These are phyloP conservation scores for Typhlichthys subterraneus DNA, from an alignment of 2,797 vertebrate species.

Conservation along the genomic window DNA sequence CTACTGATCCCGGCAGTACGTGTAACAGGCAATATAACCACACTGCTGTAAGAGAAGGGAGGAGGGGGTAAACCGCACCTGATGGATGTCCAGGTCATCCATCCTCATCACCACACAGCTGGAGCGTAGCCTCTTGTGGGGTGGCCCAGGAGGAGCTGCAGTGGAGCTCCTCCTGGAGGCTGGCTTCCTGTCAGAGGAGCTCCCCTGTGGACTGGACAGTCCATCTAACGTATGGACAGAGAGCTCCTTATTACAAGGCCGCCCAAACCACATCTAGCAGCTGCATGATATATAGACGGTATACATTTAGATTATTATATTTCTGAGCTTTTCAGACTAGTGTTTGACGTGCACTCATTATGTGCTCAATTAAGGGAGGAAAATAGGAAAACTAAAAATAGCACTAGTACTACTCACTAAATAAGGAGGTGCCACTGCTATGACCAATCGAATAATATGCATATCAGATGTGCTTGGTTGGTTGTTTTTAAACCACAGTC, in stretches of 20 bases:
- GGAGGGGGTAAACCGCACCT: conserved; percentile 33
- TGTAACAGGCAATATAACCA: background rate
- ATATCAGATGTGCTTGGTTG: no score
- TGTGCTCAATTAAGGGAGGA: no score
- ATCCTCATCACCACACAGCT: conserved; percentile 90
- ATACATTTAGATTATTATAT: no score
- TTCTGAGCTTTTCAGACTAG: background rate
- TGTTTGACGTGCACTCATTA: no score
- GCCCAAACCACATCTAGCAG: background rate
- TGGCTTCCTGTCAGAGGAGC: conserved; percentile 64
- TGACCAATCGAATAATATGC: no score
- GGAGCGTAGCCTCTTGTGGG: conserved; percentile 88
- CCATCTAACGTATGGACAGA: conserved; percentile 60
- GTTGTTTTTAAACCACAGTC: no score
- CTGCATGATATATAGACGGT: no score
- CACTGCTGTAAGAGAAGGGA: conserved; percentile 10
- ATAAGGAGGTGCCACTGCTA: no score
- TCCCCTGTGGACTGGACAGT: conserved; percentile 70
- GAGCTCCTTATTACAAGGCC: background rate
- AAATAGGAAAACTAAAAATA: no score
- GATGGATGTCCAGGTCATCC: conserved; percentile 87
- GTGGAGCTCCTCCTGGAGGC: conserved; percentile 47
- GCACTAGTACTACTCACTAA: no score
- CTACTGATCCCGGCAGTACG: background rate
- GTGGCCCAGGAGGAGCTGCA: conserved; percentile 50